phyloP scores from a whole-genome alignment of 2,888 invertebrate species.

The Chloromyia formosa region DNA sequence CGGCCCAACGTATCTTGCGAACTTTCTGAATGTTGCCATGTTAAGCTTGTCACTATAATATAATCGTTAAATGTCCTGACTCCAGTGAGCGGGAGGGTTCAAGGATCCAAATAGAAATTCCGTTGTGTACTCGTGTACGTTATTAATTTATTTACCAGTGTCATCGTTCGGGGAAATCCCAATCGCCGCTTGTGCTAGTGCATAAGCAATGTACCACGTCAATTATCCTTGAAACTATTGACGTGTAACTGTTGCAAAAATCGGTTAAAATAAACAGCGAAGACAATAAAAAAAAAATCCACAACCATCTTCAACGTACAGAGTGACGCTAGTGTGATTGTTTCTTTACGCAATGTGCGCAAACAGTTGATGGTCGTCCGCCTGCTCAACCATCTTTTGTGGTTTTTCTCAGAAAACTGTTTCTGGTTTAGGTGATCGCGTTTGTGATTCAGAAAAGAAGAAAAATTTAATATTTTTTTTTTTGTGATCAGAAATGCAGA shows the following conservation, averaged over 20 bases:
- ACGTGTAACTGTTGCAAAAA: background rate
- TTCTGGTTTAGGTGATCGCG: slow-evolving; percentile 39
- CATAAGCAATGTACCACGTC: background rate
- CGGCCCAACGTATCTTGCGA: no score
- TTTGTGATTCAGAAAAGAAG: slow-evolving; percentile 12
- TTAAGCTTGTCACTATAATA: background rate
- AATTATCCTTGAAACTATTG: slow-evolving; percentile 30
- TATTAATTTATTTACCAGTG: no score
- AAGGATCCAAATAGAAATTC: slow-evolving; percentile 6
- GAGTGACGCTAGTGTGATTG: slow-evolving; percentile 7
- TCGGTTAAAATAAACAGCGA: background rate
- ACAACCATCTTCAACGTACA: background rate
- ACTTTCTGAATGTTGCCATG: no score
- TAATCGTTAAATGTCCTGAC: slow-evolving; percentile 13
- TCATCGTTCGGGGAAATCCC: slow-evolving; percentile 22
- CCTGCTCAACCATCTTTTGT: slow-evolving; percentile 33
- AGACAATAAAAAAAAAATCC: background rate
- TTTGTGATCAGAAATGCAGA: slow-evolving; percentile 13
- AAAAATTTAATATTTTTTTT: slow-evolving; percentile 12
- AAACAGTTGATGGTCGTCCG: slow-evolving; percentile 33
- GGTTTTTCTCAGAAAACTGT: slow-evolving; percentile 42
- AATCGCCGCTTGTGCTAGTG: background rate
- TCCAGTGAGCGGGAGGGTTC: background rate
- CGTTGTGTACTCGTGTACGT: background rate
- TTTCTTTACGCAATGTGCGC: slow-evolving; percentile 7